Percentiles rank a stretch among this genome's conserved stretches.
phyloP scores from a whole-genome alignment of 2,113 vertebrate genomes.

The Pyrgilauda ruficollis region DNA sequence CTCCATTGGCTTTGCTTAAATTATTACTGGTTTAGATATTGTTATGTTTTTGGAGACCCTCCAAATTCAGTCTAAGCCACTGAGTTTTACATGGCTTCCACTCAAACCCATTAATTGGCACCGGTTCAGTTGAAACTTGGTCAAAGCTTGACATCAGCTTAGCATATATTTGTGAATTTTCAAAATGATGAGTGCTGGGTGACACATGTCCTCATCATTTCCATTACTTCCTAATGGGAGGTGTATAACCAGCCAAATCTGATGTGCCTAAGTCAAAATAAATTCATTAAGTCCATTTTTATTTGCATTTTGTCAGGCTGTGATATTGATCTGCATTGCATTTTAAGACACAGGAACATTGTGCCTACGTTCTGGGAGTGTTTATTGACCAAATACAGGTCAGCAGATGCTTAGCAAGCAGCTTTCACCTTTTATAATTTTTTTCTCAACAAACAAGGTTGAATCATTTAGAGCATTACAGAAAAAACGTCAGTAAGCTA shows the following conservation, averaged over 20 bases:
- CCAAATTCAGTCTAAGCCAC: conserved; percentile 11
- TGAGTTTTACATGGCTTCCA: conserved; percentile 27
- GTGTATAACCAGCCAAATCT: neutral
- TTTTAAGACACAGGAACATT: neutral
- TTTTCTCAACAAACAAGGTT: neutral
- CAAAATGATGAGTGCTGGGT: neutral
- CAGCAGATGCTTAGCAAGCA: neutral
- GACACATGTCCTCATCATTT: conserved; percentile 14
- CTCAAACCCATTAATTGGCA: conserved; percentile 34
- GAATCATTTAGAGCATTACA: neutral
- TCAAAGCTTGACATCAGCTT: conserved; percentile 26
- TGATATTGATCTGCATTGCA: neutral
- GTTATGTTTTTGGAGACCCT: conserved; percentile 12
- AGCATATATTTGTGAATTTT: neutral
- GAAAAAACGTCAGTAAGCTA: neutral
- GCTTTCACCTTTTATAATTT: neutral
- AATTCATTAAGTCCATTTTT: neutral
- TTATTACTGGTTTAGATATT: conserved; percentile 21
- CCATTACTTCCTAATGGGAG: neutral
- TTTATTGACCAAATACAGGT: neutral
- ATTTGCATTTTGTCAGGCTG: neutral
- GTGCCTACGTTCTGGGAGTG: neutral
- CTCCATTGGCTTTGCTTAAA: neutral
- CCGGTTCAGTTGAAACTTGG: conserved; percentile 18
- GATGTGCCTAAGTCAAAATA: neutral